Evolutionary conservation across 2,888 invertebrate species (phyloP).

Genomic region (Camptogramma bilineatum): DNA sequence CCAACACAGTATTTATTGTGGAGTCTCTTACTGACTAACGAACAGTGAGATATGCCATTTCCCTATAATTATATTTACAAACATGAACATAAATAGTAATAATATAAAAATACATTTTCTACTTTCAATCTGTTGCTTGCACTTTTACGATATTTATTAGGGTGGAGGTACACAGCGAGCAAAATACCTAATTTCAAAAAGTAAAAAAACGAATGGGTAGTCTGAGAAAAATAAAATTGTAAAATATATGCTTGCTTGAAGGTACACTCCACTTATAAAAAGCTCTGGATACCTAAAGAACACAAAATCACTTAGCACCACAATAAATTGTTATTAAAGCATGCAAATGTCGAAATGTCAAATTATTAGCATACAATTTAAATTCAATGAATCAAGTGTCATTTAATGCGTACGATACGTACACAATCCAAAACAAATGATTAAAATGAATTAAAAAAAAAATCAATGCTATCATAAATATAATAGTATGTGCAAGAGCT

Average conservation of each 20-base stretch:
- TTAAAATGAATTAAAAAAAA: constrained; percentile 1
- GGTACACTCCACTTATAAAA: constrained; percentile 8
- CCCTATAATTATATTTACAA: constrained; percentile 80
- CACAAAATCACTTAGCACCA: constrained; percentile 70
- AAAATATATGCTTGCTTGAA: neutral
- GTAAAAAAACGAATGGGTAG: neutral
- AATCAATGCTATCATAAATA: constrained; percentile 7
- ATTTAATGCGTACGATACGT: neutral
- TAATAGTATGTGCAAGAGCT: constrained; percentile 18
- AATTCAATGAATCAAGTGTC: neutral
- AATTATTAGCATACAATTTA: constrained; percentile 18
- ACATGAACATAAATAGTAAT: constrained; percentile 83
- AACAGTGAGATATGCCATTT: constrained; percentile 83
- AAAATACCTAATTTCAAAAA: constrained; percentile 5
- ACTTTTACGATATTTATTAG: constrained; percentile 16
- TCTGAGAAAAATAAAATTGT: neutral
- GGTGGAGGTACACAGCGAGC: constrained; percentile 43
- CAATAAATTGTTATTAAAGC: constrained; percentile 29
- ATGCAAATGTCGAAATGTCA: constrained; percentile 28
- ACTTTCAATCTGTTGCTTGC: constrained; percentile 50
- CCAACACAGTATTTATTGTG: constrained; percentile 76
- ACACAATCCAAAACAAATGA: neutral
- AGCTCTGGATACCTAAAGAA: constrained; percentile 51
- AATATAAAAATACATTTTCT: constrained; percentile 81
- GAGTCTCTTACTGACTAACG: constrained; percentile 74